Conservation (phyloP, 2,888 invertebrate genomes). For the Vesta saturnalis region DNA sequence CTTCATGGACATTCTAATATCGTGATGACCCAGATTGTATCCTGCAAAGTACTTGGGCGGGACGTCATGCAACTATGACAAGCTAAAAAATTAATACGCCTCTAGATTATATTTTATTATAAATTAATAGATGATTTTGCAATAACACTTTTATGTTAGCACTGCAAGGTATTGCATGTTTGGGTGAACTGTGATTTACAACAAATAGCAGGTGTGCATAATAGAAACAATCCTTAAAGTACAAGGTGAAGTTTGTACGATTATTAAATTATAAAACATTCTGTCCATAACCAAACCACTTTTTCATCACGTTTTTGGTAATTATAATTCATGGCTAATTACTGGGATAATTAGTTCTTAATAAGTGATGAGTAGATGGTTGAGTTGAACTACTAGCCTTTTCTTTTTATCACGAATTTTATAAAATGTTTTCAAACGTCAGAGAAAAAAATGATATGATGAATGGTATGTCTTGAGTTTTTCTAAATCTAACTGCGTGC, state of each 20-base stretch:
- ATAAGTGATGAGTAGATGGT: too few relatives aligned
- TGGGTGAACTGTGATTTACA: conserved; percentile 49
- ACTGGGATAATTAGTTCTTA: not conserved
- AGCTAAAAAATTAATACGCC: conserved; percentile 49
- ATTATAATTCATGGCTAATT: not conserved
- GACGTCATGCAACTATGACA: conserved; percentile 45
- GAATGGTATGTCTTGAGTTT: not conserved
- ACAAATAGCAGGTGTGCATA: conserved; percentile 42
- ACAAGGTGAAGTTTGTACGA: conserved; percentile 32
- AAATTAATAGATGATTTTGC: conserved; percentile 44
- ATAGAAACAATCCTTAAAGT: conserved; percentile 32
- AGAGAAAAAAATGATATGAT: not conserved
- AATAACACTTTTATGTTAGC: conserved; percentile 48
- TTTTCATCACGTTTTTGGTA: not conserved
- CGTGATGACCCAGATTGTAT: conserved; percentile 51
- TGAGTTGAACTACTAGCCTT: too few relatives aligned
- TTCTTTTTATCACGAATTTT: too few relatives aligned
- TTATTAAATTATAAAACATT: conserved; percentile 30
- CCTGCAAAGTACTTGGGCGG: conserved; percentile 49
- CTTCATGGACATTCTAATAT: conserved; percentile 42
- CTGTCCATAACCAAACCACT: conserved; percentile 13
- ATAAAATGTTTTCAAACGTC: too few relatives aligned
- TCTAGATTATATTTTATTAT: conserved; percentile 50
- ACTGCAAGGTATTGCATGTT: conserved; percentile 44
- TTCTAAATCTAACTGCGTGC: not conserved